Conservation (phyloP, 2,888 invertebrate species). For the Lymantria monacha region DNA sequence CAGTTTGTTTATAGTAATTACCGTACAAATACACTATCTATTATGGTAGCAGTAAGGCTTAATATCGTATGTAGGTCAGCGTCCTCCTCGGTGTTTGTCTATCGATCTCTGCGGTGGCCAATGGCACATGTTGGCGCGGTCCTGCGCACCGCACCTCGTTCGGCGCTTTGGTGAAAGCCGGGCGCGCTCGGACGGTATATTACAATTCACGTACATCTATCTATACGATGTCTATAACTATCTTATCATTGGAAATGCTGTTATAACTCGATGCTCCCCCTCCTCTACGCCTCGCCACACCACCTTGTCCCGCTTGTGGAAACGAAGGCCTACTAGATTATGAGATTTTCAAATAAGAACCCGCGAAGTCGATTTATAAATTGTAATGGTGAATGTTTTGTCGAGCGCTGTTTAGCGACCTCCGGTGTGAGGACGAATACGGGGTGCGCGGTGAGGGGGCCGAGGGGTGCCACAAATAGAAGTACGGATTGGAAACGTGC, state of each 20-base stretch:
- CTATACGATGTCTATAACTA: constrained; percentile 50
- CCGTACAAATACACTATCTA: constrained; percentile 64
- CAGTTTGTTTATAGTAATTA: constrained; percentile 83
- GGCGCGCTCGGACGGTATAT: constrained; percentile 53
- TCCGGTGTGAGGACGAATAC: constrained; percentile 53
- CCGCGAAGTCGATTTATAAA: constrained; percentile 46
- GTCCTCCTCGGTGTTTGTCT: constrained; percentile 82
- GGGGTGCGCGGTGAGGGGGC: constrained; percentile 27
- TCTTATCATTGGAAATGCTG: constrained; percentile 62
- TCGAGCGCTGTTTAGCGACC: constrained; percentile 66
- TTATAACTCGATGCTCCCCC: constrained; percentile 37
- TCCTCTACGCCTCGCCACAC: constrained; percentile 18
- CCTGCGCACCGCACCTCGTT: constrained; percentile 75
- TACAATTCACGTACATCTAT: constrained; percentile 48
- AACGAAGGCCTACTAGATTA: constrained; percentile 57
- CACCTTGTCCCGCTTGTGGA: constrained; percentile 13
- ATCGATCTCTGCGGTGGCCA: constrained; percentile 85
- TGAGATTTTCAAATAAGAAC: constrained; percentile 56
- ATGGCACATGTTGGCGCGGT: constrained; percentile 83
- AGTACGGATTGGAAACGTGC: constrained; percentile 69
- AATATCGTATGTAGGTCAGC: constrained; percentile 74
- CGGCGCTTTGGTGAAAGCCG: constrained; percentile 71
- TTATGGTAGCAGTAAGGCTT: constrained; percentile 55
- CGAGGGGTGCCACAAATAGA: constrained; percentile 76
- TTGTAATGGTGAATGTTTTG: constrained; percentile 69